Evolutionary conservation across 1,140 invertebrate genomes (phyloP), one percentile per base, ranked within the genome.

Genomic region (Brachionus asplanchnoidis): DNA sequence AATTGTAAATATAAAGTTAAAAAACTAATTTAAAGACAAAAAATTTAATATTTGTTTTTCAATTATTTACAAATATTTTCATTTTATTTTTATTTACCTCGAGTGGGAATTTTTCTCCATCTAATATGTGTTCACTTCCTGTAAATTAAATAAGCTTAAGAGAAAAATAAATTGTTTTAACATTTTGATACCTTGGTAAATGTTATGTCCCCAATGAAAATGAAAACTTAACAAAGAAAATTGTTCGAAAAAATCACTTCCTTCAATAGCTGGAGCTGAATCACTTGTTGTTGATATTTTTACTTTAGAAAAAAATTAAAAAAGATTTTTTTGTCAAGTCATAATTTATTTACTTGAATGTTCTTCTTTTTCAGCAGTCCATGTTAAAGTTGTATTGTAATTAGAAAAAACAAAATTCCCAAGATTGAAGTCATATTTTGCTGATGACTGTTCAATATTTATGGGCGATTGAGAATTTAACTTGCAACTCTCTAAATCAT

Each of bases 341-440:
- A 20, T 6, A 42, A 20, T n/a, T 42, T 44, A 42, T 17, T 2
- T 75, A 75, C 70, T 50, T 28, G 73, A 46, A 36, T 77, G 73
- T 68, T 87, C 87, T 50, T 86, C 70, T n/a, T 88, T 56, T 11
- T 65, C 84, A 85, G 87, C 86, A 7, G 85, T 84, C 8, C 85
- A 85, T n/a, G 75, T 78, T 6, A 82, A 82, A 2, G 85, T 78
- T 12, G 26, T 77, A 23, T 85, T 68, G 36, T 86, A 87, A 17
- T 85, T 80, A 3, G 20, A 12, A 26, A 87, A 85, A 32, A 86
- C 79, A 40, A 88, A 85, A 7, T 44, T 26, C 14, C 65, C 75
- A 5, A 88, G 50, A 20, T 70, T 56, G 12, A 82, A 83, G 42
- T 87, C 85, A 26, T 86, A 86, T 6, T 86, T 26, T 0, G 86